Percentiles rank a stretch among this genome's conserved stretches.
Evolutionary conservation across 1,140 invertebrate species (phyloP).

Genomic region (Drosophila nebulosa): DNA sequence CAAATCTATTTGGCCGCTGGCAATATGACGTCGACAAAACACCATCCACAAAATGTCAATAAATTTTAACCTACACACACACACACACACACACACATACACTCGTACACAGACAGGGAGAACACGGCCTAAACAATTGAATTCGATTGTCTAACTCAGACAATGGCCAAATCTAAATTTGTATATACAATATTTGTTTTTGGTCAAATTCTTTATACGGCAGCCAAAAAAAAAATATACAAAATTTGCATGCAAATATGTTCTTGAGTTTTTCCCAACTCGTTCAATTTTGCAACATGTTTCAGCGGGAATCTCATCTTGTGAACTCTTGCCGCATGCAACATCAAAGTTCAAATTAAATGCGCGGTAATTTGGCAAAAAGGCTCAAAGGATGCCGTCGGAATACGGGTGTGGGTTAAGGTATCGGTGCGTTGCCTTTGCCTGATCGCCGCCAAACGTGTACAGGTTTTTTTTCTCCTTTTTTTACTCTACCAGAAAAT

Average conservation of each 20-base stretch:
- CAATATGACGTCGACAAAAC: slow-evolving; percentile 26
- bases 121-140: slow-evolving; percentile 40
- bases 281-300: neutral
- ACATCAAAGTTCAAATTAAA: slow-evolving; percentile 80
- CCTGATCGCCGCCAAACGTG: slow-evolving; percentile 62
- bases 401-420: neutral
- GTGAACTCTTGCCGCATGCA: slow-evolving; percentile 67
- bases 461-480: slow-evolving; percentile 51
- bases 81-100: too few relatives aligned
- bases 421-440: slow-evolving; percentile 40
- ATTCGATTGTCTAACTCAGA: slow-evolving; percentile 23
- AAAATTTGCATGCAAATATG: slow-evolving; percentile 71
- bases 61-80: slow-evolving; percentile 64
- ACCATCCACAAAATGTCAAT: slow-evolving; percentile 66
- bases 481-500: slow-evolving; percentile 38
- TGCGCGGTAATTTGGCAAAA: slow-evolving; percentile 80
- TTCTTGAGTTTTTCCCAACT: slow-evolving; percentile 23
- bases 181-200: slow-evolving; percentile 30
- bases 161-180: slow-evolving; percentile 36
- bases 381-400: slow-evolving; percentile 76
- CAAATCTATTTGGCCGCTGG: slow-evolving; percentile 50
- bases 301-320: slow-evolving; percentile 32
- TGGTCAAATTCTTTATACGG: slow-evolving; percentile 27
- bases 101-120: too few relatives aligned
- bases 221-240: slow-evolving; percentile 14